Conservation (phyloP, 2,888 invertebrate species). For the Diabrotica balteata region DNA sequence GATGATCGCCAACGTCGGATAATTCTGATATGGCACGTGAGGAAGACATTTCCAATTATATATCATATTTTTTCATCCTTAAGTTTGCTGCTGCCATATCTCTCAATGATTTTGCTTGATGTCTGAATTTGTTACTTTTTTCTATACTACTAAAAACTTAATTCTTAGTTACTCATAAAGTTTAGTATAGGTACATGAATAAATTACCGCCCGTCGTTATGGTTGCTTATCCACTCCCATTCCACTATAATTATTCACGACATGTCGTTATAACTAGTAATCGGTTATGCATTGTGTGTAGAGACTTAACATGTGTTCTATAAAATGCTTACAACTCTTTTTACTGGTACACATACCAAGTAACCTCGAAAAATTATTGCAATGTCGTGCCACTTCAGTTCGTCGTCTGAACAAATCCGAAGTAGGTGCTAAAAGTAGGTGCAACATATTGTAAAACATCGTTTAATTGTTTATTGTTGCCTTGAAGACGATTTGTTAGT, state of each 20-base stretch:
- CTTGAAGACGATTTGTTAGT: too few species aligned
- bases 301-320: constrained; percentile 46
- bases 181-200: too few species aligned
- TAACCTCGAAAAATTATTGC: constrained; percentile 46
- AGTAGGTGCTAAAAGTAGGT: constrained; percentile 25
- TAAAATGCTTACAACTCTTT: constrained; percentile 47
- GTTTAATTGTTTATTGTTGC: too few species aligned
- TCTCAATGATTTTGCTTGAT: too few species aligned
- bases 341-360: constrained; percentile 47
- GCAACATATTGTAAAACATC: constrained; percentile 15
- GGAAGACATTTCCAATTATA: too few species aligned
- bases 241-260: constrained; percentile 44
- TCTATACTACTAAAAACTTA: too few species aligned
- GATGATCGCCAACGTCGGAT: too few species aligned
- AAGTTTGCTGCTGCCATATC: too few species aligned
- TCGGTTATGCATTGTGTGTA: constrained; percentile 46
- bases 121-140: too few species aligned
- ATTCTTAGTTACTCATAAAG: too few species aligned
- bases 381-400: constrained; percentile 40
- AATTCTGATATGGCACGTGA: too few species aligned
- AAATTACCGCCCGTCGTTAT: background rate
- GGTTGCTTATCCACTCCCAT: constrained; percentile 9
- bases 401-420: constrained; percentile 33
- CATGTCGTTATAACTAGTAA: constrained; percentile 42
- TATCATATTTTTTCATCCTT: too few species aligned